Evolutionary conservation across 2,797 vertebrate species (phyloP), one percentile per base, ranked within the genome.

Genomic region (Mormyrus hasselquistii): DNA sequence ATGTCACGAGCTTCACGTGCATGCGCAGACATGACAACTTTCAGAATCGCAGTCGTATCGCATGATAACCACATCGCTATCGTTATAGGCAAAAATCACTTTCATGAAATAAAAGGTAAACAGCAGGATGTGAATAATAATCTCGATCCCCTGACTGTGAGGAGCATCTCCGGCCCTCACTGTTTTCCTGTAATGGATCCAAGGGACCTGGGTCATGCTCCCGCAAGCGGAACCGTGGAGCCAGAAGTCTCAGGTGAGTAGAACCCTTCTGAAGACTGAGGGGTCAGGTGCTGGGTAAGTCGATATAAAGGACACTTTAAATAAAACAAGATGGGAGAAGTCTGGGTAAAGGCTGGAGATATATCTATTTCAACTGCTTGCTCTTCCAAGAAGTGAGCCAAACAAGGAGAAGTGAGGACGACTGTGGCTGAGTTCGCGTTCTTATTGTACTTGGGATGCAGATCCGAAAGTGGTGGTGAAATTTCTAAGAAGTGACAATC

Each of bases 211-310:
- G 50, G 50, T 52, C n/a, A 29, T 12, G 12, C 83, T 85, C 47
- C 47, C 16, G 7, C 22, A 47, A 29, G 83, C 47, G 9, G 83
- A 50, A 52, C 83, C 10, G 0, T 22, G n/a, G 47, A 85, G 83
- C n/a, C 47, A 85, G 22, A 50, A 10, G 22, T 85, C 44, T 85
- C 83, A 85, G 83, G 83, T 85, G 83, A 85, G 50, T n/a, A 52
- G 49, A 22, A 25, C 12, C 44, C 49, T 29, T 44, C 73, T 8
- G 50, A 22, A 50, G 22, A 84, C 47, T 29, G 16, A 50, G 12
- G 22, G 10, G 52, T 29, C 53, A 6, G 50, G 4, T 50, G 16
- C 12, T 8, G 85, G 9, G 16, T 50, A 52, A 25, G 34, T 86
- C 25, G 29, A 86, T 86, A 57, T 50, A 19, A 34, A 86, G 52